These are phyloP conservation scores for Spea bombifrons DNA, from an alignment of 2,113 vertebrate species.

Conservation along the genomic window DNA sequence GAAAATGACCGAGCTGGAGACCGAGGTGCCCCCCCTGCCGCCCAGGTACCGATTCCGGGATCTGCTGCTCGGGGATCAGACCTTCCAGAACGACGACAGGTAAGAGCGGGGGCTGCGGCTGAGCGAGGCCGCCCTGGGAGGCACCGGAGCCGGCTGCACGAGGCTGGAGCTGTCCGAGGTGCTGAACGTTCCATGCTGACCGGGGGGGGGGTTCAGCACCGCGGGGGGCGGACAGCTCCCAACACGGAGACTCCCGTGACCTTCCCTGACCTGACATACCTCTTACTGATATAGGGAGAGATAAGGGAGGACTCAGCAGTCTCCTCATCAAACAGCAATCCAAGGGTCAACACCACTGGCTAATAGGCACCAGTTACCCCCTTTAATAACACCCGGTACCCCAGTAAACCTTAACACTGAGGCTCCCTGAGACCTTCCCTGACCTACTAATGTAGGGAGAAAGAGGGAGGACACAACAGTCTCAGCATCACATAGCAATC, in stretches of 20 bases:
- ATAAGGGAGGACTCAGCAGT: no score
- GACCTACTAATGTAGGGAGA: no score
- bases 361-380: no score
- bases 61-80: conserved; percentile 89
- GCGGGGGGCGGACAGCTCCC: neutral
- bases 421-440: no score
- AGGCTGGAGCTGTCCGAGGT: conserved; percentile 14
- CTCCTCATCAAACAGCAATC: no score
- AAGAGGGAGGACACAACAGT: no score
- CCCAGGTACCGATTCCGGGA: conserved; percentile 94
- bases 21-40: conserved; percentile 86
- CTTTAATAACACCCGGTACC: no score
- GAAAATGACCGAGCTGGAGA: conserved; percentile 84
- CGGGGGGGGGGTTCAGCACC: neutral
- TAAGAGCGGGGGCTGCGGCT: conserved; percentile 53
- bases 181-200: neutral
- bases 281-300: no score
- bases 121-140: neutral
- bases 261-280: neutral
- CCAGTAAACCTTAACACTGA: no score
- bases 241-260: neutral
- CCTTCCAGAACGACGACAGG: conserved; percentile 92
- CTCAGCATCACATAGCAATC: no score
- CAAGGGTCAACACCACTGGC: no score
- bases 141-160: no score